phyloP scores from a whole-genome alignment of 2,113 vertebrate species.

The Junco hyemalis region DNA sequence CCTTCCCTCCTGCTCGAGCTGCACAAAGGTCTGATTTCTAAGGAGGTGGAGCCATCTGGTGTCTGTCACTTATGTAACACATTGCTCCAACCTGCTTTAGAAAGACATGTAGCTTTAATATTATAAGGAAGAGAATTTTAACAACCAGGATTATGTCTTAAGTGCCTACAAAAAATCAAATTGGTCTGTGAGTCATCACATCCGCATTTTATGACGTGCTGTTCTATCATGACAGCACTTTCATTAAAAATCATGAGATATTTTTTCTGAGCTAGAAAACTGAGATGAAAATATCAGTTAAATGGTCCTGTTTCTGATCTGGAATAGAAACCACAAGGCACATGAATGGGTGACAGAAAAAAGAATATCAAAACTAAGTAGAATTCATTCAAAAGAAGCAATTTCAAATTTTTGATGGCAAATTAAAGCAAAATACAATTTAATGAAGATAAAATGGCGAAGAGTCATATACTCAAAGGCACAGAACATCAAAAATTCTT shows the following conservation, averaged over 20 bases:
- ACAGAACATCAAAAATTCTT: background rate
- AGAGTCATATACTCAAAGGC: background rate
- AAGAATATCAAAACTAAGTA: background rate
- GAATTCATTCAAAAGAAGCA: background rate
- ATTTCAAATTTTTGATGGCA: background rate
- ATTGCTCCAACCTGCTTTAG: background rate
- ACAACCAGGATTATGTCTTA: background rate
- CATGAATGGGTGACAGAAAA: background rate
- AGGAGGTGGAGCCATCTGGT: slow-evolving; percentile 55
- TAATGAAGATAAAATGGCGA: background rate
- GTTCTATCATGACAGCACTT: background rate
- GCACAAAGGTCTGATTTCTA: background rate
- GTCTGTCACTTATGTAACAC: slow-evolving; percentile 31
- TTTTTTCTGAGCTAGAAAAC: background rate
- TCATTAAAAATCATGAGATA: background rate
- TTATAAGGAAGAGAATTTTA: background rate
- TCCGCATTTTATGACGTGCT: background rate
- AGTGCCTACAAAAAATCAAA: background rate
- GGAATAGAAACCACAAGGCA: background rate
- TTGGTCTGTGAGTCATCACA: background rate
- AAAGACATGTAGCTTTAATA: background rate
- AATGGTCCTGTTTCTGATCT: background rate
- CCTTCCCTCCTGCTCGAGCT: background rate
- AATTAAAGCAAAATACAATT: background rate
- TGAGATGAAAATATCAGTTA: background rate